Evolutionary conservation across 2,797 vertebrate genomes (phyloP).

Genomic region (Chelonia mydas): DNA sequence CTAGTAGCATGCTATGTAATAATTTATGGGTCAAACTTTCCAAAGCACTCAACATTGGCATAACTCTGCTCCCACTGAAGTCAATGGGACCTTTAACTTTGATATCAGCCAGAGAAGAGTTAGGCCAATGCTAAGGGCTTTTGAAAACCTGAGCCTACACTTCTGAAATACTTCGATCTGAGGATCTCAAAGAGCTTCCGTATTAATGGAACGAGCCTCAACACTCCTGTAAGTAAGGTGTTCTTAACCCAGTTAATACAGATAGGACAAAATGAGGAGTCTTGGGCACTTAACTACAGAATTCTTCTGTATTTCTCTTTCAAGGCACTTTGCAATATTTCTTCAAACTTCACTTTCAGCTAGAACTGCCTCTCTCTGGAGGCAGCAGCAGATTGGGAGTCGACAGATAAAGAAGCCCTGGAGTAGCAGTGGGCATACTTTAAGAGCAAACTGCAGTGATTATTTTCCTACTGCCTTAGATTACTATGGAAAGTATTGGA

Average conservation of each 20-base stretch:
- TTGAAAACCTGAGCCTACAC: neutral
- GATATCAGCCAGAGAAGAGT: neutral
- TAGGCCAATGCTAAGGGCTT: neutral
- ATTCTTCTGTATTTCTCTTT: neutral
- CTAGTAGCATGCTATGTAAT: neutral
- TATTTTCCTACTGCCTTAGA: neutral
- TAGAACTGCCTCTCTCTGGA: neutral
- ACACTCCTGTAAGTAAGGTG: accelerated
- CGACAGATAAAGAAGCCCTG: neutral
- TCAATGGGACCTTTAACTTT: neutral
- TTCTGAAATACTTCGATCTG: neutral
- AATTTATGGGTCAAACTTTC: neutral
- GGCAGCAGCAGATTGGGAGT: neutral
- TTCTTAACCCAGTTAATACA: neutral
- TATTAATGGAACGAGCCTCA: neutral
- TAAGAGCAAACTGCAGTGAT: neutral
- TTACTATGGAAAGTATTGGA: neutral
- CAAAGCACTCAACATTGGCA: neutral
- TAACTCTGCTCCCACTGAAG: neutral
- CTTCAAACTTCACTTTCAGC: neutral
- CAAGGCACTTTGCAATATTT: neutral
- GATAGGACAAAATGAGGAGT: neutral
- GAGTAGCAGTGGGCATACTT: accelerated
- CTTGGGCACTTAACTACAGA: neutral
- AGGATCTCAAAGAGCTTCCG: neutral